These are phyloP conservation scores for Chelidonichthys spinosus DNA, from an alignment of 2,797 vertebrate genomes.

Conservation along the genomic window DNA sequence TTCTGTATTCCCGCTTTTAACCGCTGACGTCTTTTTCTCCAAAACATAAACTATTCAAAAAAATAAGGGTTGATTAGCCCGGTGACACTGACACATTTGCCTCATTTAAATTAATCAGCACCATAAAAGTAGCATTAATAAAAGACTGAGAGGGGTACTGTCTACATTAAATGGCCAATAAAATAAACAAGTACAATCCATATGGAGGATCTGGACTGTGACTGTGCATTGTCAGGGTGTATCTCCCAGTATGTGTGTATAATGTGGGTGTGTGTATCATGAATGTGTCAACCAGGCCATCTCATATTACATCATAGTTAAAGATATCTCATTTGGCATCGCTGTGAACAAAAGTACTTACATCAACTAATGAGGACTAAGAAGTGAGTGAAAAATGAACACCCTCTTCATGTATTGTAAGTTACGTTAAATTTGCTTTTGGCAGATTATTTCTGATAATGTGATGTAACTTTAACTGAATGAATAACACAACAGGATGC, in stretches of 20 bases:
- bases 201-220: not conserved
- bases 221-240: conserved; percentile 4
- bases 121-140: conserved; percentile 37
- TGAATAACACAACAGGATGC: conserved; percentile 25
- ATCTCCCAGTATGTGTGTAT: not conserved
- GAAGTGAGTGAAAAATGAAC: conserved; percentile 21
- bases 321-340: conserved; percentile 25
- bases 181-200: conserved; percentile 7
- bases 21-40: conserved; percentile 17
- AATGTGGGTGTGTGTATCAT: not conserved
- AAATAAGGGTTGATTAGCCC: conserved; percentile 36
- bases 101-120: conserved; percentile 35
- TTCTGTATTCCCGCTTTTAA: conserved; percentile 47
- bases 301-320: conserved; percentile 2
- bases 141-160: conserved; percentile 27
- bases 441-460: conserved; percentile 39
- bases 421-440: conserved; percentile 46
- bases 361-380: conserved; percentile 41
- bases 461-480: conserved; percentile 43
- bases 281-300: not conserved
- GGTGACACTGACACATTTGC: conserved; percentile 33
- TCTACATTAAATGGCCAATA: conserved; percentile 3
- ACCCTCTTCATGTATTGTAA: conserved; percentile 26
- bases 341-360: conserved; percentile 11
- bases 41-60: conserved; percentile 36